Evolutionary conservation across 2,797 vertebrate species (phyloP), one percentile per base, ranked within the genome.

Genomic region (Tenualosa ilisha): DNA sequence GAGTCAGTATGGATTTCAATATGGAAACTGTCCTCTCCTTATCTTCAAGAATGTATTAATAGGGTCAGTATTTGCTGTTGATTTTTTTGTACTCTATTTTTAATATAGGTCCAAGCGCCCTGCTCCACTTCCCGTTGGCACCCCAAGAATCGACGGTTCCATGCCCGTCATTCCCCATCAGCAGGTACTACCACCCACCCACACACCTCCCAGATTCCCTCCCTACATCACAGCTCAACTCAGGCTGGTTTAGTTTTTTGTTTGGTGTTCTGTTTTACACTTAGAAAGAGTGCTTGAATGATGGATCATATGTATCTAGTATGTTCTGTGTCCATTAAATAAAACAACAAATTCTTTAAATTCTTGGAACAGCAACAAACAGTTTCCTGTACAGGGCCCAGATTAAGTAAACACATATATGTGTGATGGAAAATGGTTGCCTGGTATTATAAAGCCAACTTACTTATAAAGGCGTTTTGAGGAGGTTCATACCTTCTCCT

Each of bases 101-200:
- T 40, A 84, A 20, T 59, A 0, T 88, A 99, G 98, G 92, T 97
- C 97, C 1, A 99, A 98, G 92, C 97, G 97, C 15, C 96, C 96
- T 3, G 65, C 87, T 82, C 91, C 93, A 3, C 90, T 99, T 92
- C 88, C 94, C 5, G 92, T 93, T 0, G 20, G 94, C 31, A 89
- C 91, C 0, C 96, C 95, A 0, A 96, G 96, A 40, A 94, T 98
- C 51, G 97, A 98, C 61, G 91, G 95, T 20, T 89, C 93, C 3
- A 92, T 97, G 92, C 94, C 97, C 7, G 90, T 97, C 90, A 97
- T 98, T 89, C 96, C 98, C 24, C 98, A 98, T 91, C 98, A 98
- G 92, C 97, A 99, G 98, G 98, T 99, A 97, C 81, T 13, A 12
- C 65, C 65, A 31, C 65, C 12, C 65, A 12, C 31, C 26, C 31